Conservation (phyloP, 2,888 invertebrate species). For the Pyrochroa serraticornis region DNA sequence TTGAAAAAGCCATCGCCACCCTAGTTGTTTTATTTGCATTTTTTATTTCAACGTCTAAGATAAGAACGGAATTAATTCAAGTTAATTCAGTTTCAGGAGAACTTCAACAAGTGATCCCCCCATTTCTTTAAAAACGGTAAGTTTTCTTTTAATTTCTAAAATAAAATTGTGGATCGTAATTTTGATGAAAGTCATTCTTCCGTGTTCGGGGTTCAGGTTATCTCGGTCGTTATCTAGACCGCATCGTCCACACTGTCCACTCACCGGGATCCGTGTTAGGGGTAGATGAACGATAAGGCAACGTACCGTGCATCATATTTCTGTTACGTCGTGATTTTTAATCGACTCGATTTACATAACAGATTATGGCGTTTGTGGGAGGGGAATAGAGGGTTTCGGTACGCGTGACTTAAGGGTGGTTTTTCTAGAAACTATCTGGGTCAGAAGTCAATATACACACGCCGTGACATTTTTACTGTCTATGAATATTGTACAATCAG, state of each 20-base stretch:
- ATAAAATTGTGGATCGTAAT: no score
- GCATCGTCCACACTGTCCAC: slow-evolving; percentile 39
- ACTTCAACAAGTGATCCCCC: slow-evolving; percentile 9
- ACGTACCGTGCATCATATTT: slow-evolving; percentile 45
- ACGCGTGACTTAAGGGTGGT: slow-evolving; percentile 23
- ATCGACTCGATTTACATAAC: slow-evolving; percentile 44
- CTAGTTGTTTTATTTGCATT: neutral
- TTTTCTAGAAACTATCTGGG: slow-evolving; percentile 19
- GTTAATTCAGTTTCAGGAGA: slow-evolving; percentile 8
- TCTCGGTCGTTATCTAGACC: slow-evolving; percentile 35
- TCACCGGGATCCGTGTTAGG: slow-evolving; percentile 30
- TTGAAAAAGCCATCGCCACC: no score
- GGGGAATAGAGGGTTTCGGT: neutral
- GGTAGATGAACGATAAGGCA: slow-evolving; percentile 38
- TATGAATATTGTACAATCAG: slow-evolving; percentile 28
- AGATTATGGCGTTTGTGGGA: slow-evolving; percentile 29
- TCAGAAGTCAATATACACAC: slow-evolving; percentile 29
- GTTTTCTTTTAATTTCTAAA: no score
- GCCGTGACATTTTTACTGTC: slow-evolving; percentile 37
- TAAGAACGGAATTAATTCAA: neutral
- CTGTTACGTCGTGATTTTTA: slow-evolving; percentile 43
- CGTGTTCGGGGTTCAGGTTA: slow-evolving; percentile 33
- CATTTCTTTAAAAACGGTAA: no score
- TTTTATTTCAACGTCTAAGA: slow-evolving; percentile 16
- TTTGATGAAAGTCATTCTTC: slow-evolving; percentile 38